phyloP scores from a whole-genome alignment of 2,797 vertebrate genomes.

The Eulemur albifrons region DNA sequence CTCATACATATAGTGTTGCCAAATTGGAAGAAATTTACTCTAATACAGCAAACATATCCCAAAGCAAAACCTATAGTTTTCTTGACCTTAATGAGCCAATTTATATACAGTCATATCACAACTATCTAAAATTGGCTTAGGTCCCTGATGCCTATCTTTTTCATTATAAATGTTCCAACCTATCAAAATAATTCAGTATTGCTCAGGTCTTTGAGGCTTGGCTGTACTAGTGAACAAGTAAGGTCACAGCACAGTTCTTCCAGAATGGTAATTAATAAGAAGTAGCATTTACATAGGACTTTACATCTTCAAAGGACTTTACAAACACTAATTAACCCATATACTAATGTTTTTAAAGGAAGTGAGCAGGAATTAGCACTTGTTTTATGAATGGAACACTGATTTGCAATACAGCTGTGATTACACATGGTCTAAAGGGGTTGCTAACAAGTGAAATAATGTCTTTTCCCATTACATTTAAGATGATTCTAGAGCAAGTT shows the following conservation, averaged over 20 bases:
- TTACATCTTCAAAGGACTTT: slow-evolving; percentile 30
- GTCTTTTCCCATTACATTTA: not conserved
- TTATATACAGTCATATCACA: slow-evolving; percentile 9
- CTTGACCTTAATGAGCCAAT: slow-evolving; percentile 36
- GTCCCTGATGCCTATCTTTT: slow-evolving; percentile 1
- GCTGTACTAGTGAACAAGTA: not conserved
- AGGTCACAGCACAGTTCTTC: not conserved
- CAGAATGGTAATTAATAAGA: slow-evolving; percentile 26
- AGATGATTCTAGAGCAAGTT: not conserved
- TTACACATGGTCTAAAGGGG: not conserved
- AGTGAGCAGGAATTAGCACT: not conserved
- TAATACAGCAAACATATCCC: not conserved
- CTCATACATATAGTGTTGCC: not conserved
- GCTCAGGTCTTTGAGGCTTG: not conserved
- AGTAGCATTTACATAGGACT: not conserved
- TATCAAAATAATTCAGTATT: not conserved
- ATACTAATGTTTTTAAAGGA: not conserved
- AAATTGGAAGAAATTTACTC: slow-evolving; percentile 4
- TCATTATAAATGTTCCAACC: slow-evolving; percentile 13
- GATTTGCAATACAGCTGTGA: not conserved
- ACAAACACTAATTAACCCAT: slow-evolving; percentile 51
- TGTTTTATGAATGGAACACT: not conserved
- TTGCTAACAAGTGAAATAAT: not conserved
- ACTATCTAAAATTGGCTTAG: not conserved
- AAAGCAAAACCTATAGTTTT: slow-evolving; percentile 17